phyloP scores from a whole-genome alignment of 2,888 invertebrate genomes.

The Torymus tubicola region DNA sequence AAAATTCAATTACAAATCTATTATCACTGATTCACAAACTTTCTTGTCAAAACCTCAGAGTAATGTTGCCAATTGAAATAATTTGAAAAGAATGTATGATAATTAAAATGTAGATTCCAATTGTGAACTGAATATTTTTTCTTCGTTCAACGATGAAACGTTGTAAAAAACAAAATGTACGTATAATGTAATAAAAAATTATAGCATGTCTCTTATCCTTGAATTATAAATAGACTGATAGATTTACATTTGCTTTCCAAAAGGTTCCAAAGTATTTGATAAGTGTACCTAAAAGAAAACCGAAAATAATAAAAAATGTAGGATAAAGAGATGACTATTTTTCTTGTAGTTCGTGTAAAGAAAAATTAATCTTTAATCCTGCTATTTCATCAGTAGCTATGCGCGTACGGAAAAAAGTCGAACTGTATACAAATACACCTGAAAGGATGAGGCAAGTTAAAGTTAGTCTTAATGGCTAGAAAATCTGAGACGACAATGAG shows the following conservation, averaged over 20 bases:
- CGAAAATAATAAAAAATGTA: conserved; percentile 15
- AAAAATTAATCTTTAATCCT: background rate
- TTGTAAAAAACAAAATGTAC: conserved; percentile 29
- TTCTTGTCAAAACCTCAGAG: background rate
- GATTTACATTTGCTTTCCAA: conserved; percentile 29
- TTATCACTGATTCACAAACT: conserved; percentile 1
- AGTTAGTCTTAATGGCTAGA: conserved; percentile 30
- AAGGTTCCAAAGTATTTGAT: conserved; percentile 40
- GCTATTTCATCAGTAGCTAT: conserved; percentile 23
- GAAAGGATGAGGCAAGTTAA: conserved; percentile 20
- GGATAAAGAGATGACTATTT: conserved; percentile 48
- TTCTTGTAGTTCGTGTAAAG: conserved; percentile 35
- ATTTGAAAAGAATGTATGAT: background rate
- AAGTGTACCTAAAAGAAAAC: conserved; percentile 32
- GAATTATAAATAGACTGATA: conserved; percentile 43
- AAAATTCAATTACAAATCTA: background rate
- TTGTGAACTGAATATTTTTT: conserved; percentile 36
- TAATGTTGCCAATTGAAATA: conserved; percentile 11
- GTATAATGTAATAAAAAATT: conserved; percentile 4
- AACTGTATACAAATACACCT: conserved; percentile 7
- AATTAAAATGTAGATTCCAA: conserved; percentile 13
- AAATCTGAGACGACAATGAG: conserved; percentile 27
- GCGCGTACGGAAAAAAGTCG: conserved; percentile 11
- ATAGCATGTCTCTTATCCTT: conserved; percentile 18
- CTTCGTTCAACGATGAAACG: conserved; percentile 8